Percentiles rank a stretch among this genome's conserved stretches.
Conservation (phyloP, 2,797 vertebrate species). For the Lophotriccus pileatus region DNA sequence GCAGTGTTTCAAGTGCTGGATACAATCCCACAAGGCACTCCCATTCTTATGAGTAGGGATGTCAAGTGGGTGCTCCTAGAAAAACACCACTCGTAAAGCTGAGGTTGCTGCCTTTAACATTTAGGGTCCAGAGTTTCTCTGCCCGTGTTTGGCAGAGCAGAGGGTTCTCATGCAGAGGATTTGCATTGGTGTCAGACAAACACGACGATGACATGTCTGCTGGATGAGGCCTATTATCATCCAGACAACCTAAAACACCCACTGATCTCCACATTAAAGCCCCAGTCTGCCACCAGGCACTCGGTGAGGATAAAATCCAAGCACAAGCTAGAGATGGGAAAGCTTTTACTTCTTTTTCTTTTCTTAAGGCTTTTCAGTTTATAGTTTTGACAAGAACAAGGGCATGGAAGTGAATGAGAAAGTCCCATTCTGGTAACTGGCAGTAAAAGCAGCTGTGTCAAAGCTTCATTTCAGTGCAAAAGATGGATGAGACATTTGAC, state of each 20-base stretch:
- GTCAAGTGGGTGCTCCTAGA: background rate
- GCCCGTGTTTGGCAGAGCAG: background rate
- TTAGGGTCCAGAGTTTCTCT: background rate
- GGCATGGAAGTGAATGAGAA: background rate
- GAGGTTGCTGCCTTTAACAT: background rate
- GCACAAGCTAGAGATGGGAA: background rate
- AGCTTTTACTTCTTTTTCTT: background rate
- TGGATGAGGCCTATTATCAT: background rate
- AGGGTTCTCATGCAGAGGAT: background rate
- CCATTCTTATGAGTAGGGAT: fast-evolving
- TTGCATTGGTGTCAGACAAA: background rate
- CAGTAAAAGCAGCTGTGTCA: background rate
- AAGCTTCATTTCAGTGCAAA: background rate
- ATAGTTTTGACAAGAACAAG: background rate
- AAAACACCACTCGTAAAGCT: background rate
- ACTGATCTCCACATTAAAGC: background rate
- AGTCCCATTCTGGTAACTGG: background rate
- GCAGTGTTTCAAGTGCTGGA: background rate
- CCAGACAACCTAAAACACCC: background rate
- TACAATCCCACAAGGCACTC: fast-evolving
- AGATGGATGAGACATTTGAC: background rate
- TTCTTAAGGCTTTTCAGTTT: background rate
- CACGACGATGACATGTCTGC: too few species aligned
- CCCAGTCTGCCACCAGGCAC: background rate
- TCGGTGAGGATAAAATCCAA: background rate